Evolutionary conservation across 2,113 vertebrate genomes (phyloP), one percentile per base, ranked within the genome.

Genomic region (Brachyistius frenatus): DNA sequence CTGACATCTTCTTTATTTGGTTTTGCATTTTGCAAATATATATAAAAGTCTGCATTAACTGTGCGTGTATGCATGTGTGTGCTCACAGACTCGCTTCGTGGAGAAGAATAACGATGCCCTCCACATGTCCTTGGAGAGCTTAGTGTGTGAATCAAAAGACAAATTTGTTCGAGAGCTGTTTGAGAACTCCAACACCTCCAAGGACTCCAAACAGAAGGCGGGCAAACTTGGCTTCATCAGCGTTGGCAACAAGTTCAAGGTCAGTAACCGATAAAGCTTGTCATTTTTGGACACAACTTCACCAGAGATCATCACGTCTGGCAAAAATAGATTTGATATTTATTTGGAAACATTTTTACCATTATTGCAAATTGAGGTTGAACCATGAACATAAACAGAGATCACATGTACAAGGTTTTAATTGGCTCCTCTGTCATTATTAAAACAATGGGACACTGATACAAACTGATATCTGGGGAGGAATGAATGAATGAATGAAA

Each of bases 181-280:
- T 95, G 97, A 99, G 89, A 96, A 97, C 76, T 96, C 94, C 73
- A 96, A 92, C 83, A 97, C 96, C 72, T 92, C 94, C 88, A 99
- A 96, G 93, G 97, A 99, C 91, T 93, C 95, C 58, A 99, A 98
- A 86, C 98, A 98, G 84, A 99, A 99, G 92, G 96, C 98, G 5
- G 98, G 98, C 64, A 99, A 99, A 79, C 96, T 99, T 72, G 92
- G 96, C 89, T 99, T 99, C 94, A 99, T 99, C 94, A 99, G 98
- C 1, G 98, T 99, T 53, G 98, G 97, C 78, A 99, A 99, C 94
- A 99, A 99, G 81, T 99, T 99, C 92, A 99, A 99, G 98, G 98
- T 99, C 94, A 94, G 80, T 30, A 30, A 6, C 7, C 10, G 7
- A 69, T 56, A 9, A 66, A 15, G 11, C 57, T 73, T 33, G 31